These are phyloP conservation scores for Heterodera schachtii DNA, from an alignment of 1,140 invertebrate species.

Conservation along the genomic window DNA sequence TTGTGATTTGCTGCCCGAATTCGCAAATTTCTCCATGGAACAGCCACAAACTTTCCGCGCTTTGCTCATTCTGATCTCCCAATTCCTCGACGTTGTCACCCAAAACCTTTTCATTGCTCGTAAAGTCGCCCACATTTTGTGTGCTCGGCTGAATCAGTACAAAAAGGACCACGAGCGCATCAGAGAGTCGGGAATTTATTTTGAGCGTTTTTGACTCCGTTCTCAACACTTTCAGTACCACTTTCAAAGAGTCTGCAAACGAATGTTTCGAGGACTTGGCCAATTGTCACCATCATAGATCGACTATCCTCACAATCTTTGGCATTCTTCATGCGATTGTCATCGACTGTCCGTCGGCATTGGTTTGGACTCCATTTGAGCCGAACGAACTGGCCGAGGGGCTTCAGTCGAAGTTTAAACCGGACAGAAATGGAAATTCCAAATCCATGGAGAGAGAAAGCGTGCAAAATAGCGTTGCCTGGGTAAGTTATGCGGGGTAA, in stretches of 20 bases:
- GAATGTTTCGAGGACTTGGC: conserved; percentile 49
- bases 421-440: conserved; percentile 1
- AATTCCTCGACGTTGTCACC: conserved; percentile 49
- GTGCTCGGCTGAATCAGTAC: conserved; percentile 42
- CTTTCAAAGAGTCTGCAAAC: conserved; percentile 26
- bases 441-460: conserved; percentile 16
- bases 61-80: conserved; percentile 45
- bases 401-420: conserved; percentile 16
- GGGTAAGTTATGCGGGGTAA: neutral
- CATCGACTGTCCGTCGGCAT: conserved; percentile 52
- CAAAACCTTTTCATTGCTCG: conserved; percentile 52
- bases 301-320: conserved; percentile 44
- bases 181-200: conserved; percentile 15
- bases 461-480: conserved; percentile 14
- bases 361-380: conserved; percentile 52
- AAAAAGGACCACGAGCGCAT: conserved; percentile 45
- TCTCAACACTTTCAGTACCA: conserved; percentile 1
- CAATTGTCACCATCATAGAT: conserved; percentile 52
- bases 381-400: conserved; percentile 29
- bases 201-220: neutral
- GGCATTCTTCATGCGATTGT: conserved; percentile 53
- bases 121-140: conserved; percentile 43
- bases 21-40: conserved; percentile 51
- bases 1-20: conserved; percentile 48
- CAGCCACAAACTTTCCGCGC: conserved; percentile 54